phyloP scores from a whole-genome alignment of 2,113 vertebrate species.

The Pampusana beccarii region DNA sequence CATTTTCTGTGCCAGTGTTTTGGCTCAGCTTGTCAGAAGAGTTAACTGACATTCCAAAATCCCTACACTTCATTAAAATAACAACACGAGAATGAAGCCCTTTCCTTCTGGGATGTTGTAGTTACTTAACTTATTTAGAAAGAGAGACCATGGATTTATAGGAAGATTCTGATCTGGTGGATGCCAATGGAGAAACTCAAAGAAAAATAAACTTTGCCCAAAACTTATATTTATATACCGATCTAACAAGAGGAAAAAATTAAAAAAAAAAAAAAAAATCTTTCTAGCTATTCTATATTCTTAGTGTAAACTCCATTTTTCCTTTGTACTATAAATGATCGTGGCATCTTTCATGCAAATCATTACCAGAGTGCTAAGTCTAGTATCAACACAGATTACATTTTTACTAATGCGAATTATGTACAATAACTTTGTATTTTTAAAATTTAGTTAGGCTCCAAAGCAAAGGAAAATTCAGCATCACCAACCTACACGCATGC shows the following conservation, averaged over 20 bases:
- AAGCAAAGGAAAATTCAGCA: neutral
- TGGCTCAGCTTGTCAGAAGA: neutral
- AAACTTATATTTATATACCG: neutral
- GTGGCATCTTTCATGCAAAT: neutral
- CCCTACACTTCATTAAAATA: neutral
- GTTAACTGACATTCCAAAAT: neutral
- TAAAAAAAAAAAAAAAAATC: neutral
- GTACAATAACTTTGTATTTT: neutral
- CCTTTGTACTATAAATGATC: neutral
- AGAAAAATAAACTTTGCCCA: neutral
- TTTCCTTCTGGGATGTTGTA: neutral
- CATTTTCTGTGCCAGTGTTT: neutral
- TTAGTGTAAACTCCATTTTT: neutral
- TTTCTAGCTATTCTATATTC: neutral
- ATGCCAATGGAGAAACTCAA: neutral
- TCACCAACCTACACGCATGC: neutral
- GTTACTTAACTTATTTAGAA: neutral
- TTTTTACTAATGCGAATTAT: neutral
- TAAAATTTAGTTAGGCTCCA: neutral
- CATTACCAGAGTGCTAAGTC: neutral
- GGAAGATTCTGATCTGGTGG: neutral
- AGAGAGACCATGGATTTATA: neutral
- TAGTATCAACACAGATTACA: neutral
- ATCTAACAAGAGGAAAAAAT: neutral
- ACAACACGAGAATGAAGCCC: neutral